Percentiles rank a stretch among this genome's conserved stretches.
phyloP scores from a whole-genome alignment of 2,797 vertebrate species.

The Austrolebias charrua region DNA sequence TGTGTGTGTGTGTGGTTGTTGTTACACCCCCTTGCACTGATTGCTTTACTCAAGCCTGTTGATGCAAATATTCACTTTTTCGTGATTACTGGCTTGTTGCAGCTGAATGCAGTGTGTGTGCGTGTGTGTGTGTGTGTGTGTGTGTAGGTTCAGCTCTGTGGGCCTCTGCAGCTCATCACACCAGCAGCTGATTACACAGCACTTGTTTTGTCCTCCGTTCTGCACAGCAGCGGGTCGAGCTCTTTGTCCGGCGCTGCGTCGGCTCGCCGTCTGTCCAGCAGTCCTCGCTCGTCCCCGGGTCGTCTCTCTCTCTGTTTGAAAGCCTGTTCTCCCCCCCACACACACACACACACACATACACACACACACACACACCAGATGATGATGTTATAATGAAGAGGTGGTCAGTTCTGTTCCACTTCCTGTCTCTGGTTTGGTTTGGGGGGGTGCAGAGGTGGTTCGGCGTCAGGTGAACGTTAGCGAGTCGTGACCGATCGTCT shows the following conservation, averaged over 20 bases:
- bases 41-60: slow-evolving; percentile 3
- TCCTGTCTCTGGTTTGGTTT: slow-evolving; percentile 46
- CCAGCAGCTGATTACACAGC: slow-evolving; percentile 68
- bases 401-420: slow-evolving; percentile 51
- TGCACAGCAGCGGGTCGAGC: slow-evolving; percentile 38
- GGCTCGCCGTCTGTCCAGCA: background rate
- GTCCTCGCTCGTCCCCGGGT: slow-evolving; percentile 15
- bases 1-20: slow-evolving; percentile 1
- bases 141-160: no score
- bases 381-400: slow-evolving; percentile 48
- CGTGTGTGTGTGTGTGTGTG: slow-evolving; percentile 3
- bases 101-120: slow-evolving; percentile 11
- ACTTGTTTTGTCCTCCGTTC: slow-evolving; percentile 66
- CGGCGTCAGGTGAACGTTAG: no score
- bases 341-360: no score
- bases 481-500: no score
- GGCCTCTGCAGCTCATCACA: slow-evolving; percentile 39
- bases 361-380: no score
- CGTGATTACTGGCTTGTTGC: background rate
- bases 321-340: slow-evolving; percentile 43
- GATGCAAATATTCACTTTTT: background rate
- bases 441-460: no score
- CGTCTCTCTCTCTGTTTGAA: slow-evolving; percentile 24
- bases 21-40: slow-evolving; percentile 18
- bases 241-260: slow-evolving; percentile 43